Conservation (phyloP, 2,113 vertebrate genomes). For the Physeter macrocephalus region DNA sequence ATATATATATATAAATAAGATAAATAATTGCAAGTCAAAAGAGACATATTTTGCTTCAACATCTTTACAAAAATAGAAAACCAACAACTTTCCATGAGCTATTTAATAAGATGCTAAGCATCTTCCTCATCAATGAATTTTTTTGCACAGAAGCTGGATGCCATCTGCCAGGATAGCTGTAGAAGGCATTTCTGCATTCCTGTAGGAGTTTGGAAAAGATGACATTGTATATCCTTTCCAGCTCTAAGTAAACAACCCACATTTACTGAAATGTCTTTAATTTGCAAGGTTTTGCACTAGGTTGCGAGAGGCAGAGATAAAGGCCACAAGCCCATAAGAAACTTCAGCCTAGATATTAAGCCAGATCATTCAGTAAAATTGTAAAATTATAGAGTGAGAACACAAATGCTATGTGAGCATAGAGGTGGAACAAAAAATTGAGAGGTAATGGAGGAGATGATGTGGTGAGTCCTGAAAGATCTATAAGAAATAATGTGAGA, state of each 20-base stretch:
- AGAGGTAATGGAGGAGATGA: not conserved
- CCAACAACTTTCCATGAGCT: not conserved
- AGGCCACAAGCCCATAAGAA: not conserved
- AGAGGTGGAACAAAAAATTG: not conserved
- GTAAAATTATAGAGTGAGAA: not conserved
- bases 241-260: not conserved
- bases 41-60: not conserved
- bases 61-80: not conserved
- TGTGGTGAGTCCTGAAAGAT: not conserved
- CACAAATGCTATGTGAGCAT: not conserved
- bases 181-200: not conserved
- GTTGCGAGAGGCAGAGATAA: not conserved
- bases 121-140: not conserved
- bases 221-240: not conserved
- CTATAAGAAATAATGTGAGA: not conserved
- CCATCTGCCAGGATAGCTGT: not conserved
- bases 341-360: not conserved
- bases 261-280: not conserved
- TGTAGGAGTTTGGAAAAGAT: not conserved
- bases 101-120: not conserved
- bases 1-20: not conserved
- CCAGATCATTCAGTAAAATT: not conserved
- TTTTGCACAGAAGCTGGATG: not conserved
- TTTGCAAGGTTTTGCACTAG: not conserved
- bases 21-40: not conserved